A percentile compares a stretch with the other conserved stretches of the same genome.
These are phyloP conservation scores for Cryptocheilus praepositus DNA, from an alignment of 2,888 invertebrate species.

Conservation along the genomic window DNA sequence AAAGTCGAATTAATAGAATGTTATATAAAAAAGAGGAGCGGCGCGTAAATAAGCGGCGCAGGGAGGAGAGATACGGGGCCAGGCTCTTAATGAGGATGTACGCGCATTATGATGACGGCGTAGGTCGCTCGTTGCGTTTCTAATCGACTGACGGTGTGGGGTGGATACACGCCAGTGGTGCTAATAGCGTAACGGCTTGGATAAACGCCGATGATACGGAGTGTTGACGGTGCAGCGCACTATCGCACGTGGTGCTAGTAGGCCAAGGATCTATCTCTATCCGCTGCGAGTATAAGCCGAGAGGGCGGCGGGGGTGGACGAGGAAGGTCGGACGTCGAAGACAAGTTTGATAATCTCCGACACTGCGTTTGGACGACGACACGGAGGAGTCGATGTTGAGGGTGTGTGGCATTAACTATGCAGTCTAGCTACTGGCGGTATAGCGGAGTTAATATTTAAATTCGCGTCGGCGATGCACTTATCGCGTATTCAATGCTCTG, in stretches of 20 bases:
- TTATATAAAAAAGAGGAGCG: slow-evolving; percentile 50
- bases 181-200: slow-evolving; percentile 46
- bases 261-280: slow-evolving; percentile 49
- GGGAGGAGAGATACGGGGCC: slow-evolving; percentile 36
- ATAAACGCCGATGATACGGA: slow-evolving; percentile 25
- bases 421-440: too few species aligned
- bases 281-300: neutral
- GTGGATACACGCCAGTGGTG: slow-evolving; percentile 41
- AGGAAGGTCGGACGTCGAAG: slow-evolving; percentile 12
- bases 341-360: neutral
- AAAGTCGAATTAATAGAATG: slow-evolving; percentile 69
- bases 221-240: slow-evolving; percentile 35
- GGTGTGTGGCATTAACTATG: too few species aligned
- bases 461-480: too few species aligned
- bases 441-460: too few species aligned
- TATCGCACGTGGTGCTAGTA: slow-evolving; percentile 32
- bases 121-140: slow-evolving; percentile 59
- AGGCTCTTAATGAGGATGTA: slow-evolving; percentile 72
- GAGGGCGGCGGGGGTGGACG: neutral
- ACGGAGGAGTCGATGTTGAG: too few species aligned
- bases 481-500: too few species aligned
- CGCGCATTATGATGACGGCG: slow-evolving; percentile 59
- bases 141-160: slow-evolving; percentile 37
- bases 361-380: too few species aligned
- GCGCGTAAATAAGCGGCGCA: slow-evolving; percentile 44